These are phyloP conservation scores for Pandion haliaetus DNA, from an alignment of 2,113 vertebrate species.

Conservation along the genomic window DNA sequence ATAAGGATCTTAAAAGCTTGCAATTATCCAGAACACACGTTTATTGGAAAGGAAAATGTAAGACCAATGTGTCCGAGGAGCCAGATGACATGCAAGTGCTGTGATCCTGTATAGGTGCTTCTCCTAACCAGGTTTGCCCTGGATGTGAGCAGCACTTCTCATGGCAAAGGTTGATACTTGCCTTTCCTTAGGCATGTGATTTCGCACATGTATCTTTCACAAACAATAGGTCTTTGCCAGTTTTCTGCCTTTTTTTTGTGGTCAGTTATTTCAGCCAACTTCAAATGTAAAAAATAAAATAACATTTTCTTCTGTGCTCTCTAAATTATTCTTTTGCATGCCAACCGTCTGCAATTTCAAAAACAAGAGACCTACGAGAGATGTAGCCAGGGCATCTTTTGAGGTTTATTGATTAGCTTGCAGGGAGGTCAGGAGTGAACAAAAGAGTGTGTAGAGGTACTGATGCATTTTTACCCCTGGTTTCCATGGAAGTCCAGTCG, in stretches of 20 bases:
- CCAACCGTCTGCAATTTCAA: background rate
- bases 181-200: background rate
- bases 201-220: background rate
- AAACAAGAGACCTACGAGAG: background rate
- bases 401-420: background rate
- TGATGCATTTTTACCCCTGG: background rate
- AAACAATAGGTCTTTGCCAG: background rate
- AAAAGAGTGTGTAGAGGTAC: background rate
- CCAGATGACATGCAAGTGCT: fast-evolving
- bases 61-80: background rate
- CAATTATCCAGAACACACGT: fast-evolving
- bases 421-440: background rate
- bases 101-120: fast-evolving
- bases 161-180: fast-evolving
- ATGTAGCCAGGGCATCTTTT: background rate
- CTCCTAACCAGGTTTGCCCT: background rate
- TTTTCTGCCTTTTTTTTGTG: fast-evolving
- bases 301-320: background rate
- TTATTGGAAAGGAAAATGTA: background rate
- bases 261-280: background rate
- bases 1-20: background rate
- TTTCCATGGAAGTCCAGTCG: background rate
- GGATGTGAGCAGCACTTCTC: background rate
- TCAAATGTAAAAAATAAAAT: background rate
- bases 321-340: background rate